Evolutionary conservation across 2,113 vertebrate species (phyloP), one percentile per base, ranked within the genome.

Genomic region (Hippocampus abdominalis): DNA sequence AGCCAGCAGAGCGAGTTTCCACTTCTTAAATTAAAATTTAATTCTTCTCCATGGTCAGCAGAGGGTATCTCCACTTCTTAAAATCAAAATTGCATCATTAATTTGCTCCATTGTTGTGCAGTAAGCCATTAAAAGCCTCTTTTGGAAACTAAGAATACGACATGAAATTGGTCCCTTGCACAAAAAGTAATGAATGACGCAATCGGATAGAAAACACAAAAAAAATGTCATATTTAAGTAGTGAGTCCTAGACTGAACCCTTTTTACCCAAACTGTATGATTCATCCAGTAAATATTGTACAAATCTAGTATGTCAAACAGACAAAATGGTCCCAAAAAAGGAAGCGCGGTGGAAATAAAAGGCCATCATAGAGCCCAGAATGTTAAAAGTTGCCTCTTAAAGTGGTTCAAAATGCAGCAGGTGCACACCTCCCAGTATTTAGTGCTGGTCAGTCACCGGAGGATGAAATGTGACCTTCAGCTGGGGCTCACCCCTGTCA

Each of bases 401-500:
- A 66, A 60, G 21, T 10, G 77, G 73, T 75, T 49, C 75, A 69
- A 72, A 79, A 77, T 54, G n/a, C 51, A 54, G 51, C 57, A 66
- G 63, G 70, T 40, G 73, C 1, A 76, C 72, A 74, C 75, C 11
- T 59, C 7, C 27, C 32, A 32, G 62, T 15, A 51, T 59, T 64
- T 68, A 68, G 71, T 68, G 66, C 53, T 65, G 76, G 46, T 32
- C 66, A 80, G 65, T 74, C 73, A 84, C 73, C 83, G 75, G 78
- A 84, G 85, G 79, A 74, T 64, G 39, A 69, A 68, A 67, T 75
- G 71, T 84, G 91, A 91, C 89, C 89, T 91, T 90, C 86, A 88
- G 84, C 64, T 16, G 82, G 85, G 87, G 79, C 78, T 83, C 71
- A 46, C 67, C 71, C 85, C 77, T 74, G 70, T 91, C 85, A 78